Base-by-base conservation (phyloP, 2,888 invertebrate species). In the Mythimna vitellina region DNA sequence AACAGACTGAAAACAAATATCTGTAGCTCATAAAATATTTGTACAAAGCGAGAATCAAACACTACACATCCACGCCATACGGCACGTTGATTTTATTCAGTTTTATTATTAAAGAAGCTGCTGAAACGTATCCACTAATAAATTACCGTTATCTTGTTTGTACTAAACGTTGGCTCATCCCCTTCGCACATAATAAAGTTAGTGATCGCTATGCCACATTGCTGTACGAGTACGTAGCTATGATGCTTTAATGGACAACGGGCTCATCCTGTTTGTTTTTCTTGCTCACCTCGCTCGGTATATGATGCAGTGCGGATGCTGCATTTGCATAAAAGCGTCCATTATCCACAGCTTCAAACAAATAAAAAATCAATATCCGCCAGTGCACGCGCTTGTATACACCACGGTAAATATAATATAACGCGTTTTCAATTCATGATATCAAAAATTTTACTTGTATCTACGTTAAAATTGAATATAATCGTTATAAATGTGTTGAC, bases 281-380 rank as follows among this genome's bases (percentile, higher is more conserved):
- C 84, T 87, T 87, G 81, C 78, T 83, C 86, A 86, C 86, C 84
- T 82, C 85, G 70, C 73, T 72, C 71, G 64, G 66, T 90, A 89
- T 92, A 92, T 93, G 93, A 94, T 95, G 94, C 94, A 95, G 89
- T 94, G 95, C 94, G 94, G 93, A 92, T 91, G 91, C 92, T 90
- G 92, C 92, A 95, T 95, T 95, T 95, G 94, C 95, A 95, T 95
- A 94, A 95, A 95, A 94, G 93, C 94, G 89, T 92, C 94, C 94
- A 95, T 95, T 95, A 94, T 93, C 93, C 92, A 89, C 90, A 87
- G 92, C 90, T 91, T 90, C 89, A 85, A 89, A 92, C 91, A 93
- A 94, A 95, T 94, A 95, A 95, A 94, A 95, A 94, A 94, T 93
- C 95, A 92, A 95, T 94, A 94, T 90, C 87, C 84, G 77, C 83